Evolutionary conservation across 2,888 invertebrate genomes (phyloP), one percentile per base, ranked within the genome.

Genomic region (Cotesia congregata): DNA sequence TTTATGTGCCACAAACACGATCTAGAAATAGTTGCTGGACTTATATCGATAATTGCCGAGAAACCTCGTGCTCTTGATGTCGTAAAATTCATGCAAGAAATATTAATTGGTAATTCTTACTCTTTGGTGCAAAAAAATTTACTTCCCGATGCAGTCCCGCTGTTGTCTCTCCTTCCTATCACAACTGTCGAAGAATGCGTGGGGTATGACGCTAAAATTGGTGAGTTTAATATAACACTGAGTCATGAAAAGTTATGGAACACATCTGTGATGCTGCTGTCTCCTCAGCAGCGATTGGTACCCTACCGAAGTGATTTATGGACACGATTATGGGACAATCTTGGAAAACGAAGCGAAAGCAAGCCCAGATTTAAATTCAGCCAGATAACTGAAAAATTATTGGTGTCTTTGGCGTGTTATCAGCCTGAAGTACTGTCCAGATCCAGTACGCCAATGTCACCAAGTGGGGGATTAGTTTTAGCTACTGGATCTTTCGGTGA

Each of bases 391-490:
- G 95, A 95, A 82, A 95, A 96, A 85, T 90, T 96, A 40, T 91
- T 95, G 84, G 93, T 95, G 77, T 95, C 95, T 68, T 90, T 96
- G 85, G 94, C 95, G 76, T 96, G 96, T 87, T 96, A 96, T 89
- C 96, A 94, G 91, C 96, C 96, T 0, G 96, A 96, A 90, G 96
- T 96, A 0, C 88, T 96, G 60, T 96, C 96, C 1, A 93, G 96
- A 84, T 95, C 94, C 85, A 95, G 94, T 83, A 96, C 96, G 30
- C 96, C 96, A 7, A 92, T 96, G 90, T 95, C 96, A 0, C 96
- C 96, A 9, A 92, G 93, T 79, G 93, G 93, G 78, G 91, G 91
- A 89, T 86, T 90, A 83, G 83, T 90, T 72, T 68, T 75, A 59
- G 20, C 61, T 3, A 75, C 90, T 5, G 74, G 74, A 64, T 83